A percentile compares a stretch with the other conserved stretches of the same genome.
These are phyloP conservation scores for Camelus dromedarius DNA, from an alignment of 2,113 vertebrate species.

Conservation along the genomic window DNA sequence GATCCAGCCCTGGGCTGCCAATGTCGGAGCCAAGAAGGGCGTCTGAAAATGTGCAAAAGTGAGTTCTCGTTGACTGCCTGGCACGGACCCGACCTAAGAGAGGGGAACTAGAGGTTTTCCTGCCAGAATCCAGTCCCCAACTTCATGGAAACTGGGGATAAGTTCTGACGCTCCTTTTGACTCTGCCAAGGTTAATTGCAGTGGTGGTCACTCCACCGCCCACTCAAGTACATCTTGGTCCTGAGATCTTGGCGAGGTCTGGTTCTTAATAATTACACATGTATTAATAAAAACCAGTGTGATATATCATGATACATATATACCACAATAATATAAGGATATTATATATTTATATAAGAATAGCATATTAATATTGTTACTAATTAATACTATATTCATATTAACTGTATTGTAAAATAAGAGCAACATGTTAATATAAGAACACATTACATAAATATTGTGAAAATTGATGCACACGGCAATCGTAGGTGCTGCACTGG, in stretches of 20 bases:
- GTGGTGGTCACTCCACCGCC: not conserved
- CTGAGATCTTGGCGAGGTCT: not conserved
- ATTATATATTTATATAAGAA: not conserved
- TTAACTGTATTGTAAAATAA: not conserved
- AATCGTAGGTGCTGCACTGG: too few species aligned
- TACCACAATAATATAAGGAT: not conserved
- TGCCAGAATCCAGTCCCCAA: not conserved
- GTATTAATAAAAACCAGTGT: not conserved
- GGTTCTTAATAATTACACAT: not conserved
- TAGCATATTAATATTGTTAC: not conserved
- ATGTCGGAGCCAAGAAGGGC: not conserved
- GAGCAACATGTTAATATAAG: not conserved
- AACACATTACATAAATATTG: too few species aligned
- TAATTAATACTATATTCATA: not conserved
- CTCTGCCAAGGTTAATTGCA: not conserved
- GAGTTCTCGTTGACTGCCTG: not conserved
- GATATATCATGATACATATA: not conserved
- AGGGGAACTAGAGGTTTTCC: not conserved
- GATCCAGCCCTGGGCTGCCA: not conserved
- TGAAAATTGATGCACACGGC: not conserved
- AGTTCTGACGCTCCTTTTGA: not conserved
- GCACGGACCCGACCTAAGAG: not conserved
- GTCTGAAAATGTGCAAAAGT: conserved; percentile 41
- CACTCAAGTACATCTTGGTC: not conserved
- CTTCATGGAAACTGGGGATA: not conserved